Conservation (phyloP, 2,888 invertebrate genomes). For the Tortrix viridana region DNA sequence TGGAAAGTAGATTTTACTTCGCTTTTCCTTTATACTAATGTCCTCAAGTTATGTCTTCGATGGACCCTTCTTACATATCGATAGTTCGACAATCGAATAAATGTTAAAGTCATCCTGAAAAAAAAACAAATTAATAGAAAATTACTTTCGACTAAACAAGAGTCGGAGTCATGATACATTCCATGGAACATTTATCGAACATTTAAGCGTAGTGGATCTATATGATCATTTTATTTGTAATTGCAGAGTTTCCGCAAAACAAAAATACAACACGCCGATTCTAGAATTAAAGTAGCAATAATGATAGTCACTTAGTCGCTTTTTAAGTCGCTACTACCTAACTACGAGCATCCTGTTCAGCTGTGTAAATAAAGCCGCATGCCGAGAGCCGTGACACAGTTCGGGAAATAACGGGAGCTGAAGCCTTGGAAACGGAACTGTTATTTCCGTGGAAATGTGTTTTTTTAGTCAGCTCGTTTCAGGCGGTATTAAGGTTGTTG, state of each 20-base stretch:
- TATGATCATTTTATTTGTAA: too few relatives aligned
- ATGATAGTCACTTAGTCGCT: conserved; percentile 22
- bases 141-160: too few relatives aligned
- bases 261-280: neutral
- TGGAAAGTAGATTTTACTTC: too few relatives aligned
- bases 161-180: too few relatives aligned
- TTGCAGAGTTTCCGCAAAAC: neutral
- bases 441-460: conserved; percentile 36
- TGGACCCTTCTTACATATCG: too few relatives aligned
- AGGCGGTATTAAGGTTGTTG: neutral
- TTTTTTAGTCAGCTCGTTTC: conserved; percentile 13
- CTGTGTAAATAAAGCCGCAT: conserved; percentile 33
- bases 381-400: conserved; percentile 20
- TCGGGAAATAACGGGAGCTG: conserved; percentile 28
- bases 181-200: too few relatives aligned
- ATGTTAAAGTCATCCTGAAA: too few relatives aligned
- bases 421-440: conserved; percentile 37
- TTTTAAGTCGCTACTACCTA: conserved; percentile 8
- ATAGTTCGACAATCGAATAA: too few relatives aligned
- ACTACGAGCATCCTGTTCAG: conserved; percentile 25
- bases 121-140: too few relatives aligned
- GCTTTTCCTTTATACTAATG: too few relatives aligned
- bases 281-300: conserved; percentile 1
- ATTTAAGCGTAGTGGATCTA: too few relatives aligned
- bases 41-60: too few relatives aligned